Evolutionary conservation across 2,113 vertebrate genomes (phyloP).

Genomic region (Nematolebias whitei): DNA sequence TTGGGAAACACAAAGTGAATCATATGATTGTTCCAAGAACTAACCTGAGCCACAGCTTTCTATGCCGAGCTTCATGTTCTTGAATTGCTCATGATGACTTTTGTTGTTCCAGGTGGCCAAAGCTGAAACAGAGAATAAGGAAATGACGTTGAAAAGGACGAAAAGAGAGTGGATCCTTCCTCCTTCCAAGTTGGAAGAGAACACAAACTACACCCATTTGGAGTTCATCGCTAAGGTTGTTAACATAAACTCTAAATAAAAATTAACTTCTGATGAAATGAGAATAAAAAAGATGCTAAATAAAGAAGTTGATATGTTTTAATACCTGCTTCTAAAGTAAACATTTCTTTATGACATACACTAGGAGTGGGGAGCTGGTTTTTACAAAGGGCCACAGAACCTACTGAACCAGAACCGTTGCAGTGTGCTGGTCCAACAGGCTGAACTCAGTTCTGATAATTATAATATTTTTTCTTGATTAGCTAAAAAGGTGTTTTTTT

Average conservation of each 20-base stretch:
- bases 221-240: conserved; percentile 72
- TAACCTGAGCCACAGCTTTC: not conserved
- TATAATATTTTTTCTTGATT: no score
- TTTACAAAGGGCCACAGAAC: no score
- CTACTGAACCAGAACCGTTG: no score
- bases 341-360: no score
- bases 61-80: not conserved
- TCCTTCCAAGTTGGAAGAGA: conserved; percentile 69
- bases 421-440: no score
- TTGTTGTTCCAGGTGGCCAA: conserved; percentile 43
- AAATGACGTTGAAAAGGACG: conserved; percentile 38
- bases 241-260: not conserved
- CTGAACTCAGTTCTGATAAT: no score
- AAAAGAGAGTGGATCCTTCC: conserved; percentile 79
- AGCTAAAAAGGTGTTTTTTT: no score
- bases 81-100: not conserved
- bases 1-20: not conserved
- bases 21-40: not conserved
- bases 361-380: no score
- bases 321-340: no score
- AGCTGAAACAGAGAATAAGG: conserved; percentile 8
- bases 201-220: conserved; percentile 56
- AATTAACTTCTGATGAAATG: no score
- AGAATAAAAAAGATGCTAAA: no score
- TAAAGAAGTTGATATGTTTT: no score